Evolutionary conservation across 1,140 invertebrate species (phyloP), one percentile per base, ranked within the genome.

Genomic region (Chelonus insularis): DNA sequence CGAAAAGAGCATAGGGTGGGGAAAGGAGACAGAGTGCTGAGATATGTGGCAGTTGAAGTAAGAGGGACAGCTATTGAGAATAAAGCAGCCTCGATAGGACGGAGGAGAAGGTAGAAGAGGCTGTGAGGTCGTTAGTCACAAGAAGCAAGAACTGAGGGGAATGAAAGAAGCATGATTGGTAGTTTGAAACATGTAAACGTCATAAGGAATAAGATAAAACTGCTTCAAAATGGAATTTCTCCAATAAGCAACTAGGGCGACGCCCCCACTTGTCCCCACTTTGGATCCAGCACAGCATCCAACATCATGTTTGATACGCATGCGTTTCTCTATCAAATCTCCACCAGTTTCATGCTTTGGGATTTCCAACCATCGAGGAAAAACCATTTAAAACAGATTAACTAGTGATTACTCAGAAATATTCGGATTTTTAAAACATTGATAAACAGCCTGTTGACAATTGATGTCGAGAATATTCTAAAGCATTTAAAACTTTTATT

Each of bases 201-300:
- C 14, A 5, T 14, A 16, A 16, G 16, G 16, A 62, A 23, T 16
- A 41, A 71, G 70, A 71, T 71, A 70, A 72, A 72, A 66, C 8
- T 63, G 55, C 62, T 63, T 43, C 55, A 37, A 72, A 67, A 69
- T 70, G 67, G 67, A 56, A 60, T 54, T 21, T 55, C 37, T 32
- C 67, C 70, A 72, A 72, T 72, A 34, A 60, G 41, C 47, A 11
- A 34, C 32, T 21, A 56, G 62, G 57, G 59, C 54, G 56, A 63
- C 59, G 47, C 62, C 57, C 61, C 52, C 57, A 39, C 50, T 47
- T 47, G 45, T 60, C 69, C 52, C 71, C 60, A 65, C 11, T 58
- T 45, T 51, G 48, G 45, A 21, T 39, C 55, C 63, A 68, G 65
- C 68, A 60, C 71, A 73, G 71, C 71, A 73, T 73, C 71, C 67